Conservation (phyloP, 2,797 vertebrate species). For the Acridotheres tristis region DNA sequence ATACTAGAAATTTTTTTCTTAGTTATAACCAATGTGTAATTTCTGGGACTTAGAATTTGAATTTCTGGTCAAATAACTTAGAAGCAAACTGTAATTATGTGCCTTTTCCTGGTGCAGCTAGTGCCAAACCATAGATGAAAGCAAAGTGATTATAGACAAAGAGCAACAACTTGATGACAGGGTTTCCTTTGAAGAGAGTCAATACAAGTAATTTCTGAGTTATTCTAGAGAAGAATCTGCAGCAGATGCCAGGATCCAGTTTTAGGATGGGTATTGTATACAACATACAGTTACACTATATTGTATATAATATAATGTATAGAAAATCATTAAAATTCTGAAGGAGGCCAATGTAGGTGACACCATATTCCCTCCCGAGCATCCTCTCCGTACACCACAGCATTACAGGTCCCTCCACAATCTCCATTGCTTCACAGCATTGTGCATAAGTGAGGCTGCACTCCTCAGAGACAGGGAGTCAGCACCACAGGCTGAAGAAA, state of each 20-base stretch:
- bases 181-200: not conserved
- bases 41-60: not conserved
- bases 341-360: not conserved
- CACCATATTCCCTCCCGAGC: not conserved
- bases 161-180: not conserved
- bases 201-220: not conserved
- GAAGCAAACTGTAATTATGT: not conserved
- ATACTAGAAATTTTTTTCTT: not conserved
- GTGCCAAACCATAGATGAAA: not conserved
- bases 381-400: not conserved
- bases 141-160: not conserved
- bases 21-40: not conserved
- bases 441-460: rapidly evolving
- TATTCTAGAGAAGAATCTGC: not conserved
- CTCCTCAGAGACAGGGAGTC: not conserved
- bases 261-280: not conserved
- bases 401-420: not conserved
- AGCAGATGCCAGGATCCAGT: not conserved
- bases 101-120: not conserved
- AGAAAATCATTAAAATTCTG: not conserved
- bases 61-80: not conserved
- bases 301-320: not conserved
- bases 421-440: rapidly evolving
- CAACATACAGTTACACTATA: not conserved
- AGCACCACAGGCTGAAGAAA: not conserved